Evolutionary conservation across 2,797 vertebrate species (phyloP).

Genomic region (Enteromius thamalakanensis): DNA sequence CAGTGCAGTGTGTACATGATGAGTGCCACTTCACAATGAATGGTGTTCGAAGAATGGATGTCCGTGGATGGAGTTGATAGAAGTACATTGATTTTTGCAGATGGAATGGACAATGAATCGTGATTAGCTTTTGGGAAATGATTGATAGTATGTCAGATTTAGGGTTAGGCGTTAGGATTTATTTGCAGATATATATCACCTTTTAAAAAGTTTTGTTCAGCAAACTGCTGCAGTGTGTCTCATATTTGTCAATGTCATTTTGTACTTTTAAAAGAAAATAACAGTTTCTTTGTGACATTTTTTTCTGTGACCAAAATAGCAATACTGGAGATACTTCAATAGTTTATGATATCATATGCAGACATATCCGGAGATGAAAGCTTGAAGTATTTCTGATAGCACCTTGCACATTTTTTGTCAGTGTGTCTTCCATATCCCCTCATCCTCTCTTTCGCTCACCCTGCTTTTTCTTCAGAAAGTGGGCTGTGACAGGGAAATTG

Average conservation of each 20-base stretch:
- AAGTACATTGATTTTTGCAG: conserved; percentile 30
- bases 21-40: background rate
- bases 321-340: background rate
- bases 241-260: conserved; percentile 31
- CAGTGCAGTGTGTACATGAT: background rate
- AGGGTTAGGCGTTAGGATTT: background rate
- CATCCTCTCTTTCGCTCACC: background rate
- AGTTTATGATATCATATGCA: background rate
- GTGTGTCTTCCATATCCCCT: background rate
- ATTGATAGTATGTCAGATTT: background rate
- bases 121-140: conserved; percentile 22
- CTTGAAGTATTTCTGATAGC: background rate
- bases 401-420: background rate
- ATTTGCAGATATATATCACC: conserved; percentile 33
- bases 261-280: conserved; percentile 8
- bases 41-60: conserved; percentile 30
- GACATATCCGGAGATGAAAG: background rate
- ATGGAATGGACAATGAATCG: conserved; percentile 24
- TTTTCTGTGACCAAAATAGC: conserved; percentile 2
- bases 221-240: background rate
- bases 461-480: conserved; percentile 82
- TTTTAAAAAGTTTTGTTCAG: conserved; percentile 13
- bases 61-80: background rate
- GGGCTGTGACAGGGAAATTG: conserved; percentile 95
- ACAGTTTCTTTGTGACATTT: background rate